Evolutionary conservation across 2,888 invertebrate species (phyloP).

Genomic region (Netelia virgata): DNA sequence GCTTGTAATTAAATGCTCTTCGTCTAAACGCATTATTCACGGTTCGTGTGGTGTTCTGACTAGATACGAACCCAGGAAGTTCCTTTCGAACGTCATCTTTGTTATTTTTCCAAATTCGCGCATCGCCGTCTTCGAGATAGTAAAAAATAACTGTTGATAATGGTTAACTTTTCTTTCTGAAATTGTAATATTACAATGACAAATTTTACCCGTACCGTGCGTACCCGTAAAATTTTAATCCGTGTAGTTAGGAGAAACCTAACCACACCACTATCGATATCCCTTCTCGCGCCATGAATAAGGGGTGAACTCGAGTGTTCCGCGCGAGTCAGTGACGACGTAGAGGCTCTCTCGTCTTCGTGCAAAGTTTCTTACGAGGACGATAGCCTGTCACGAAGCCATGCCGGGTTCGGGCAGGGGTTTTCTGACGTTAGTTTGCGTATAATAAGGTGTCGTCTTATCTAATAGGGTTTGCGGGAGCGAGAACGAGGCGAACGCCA

Average conservation of each 20-base stretch:
- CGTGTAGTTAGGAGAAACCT: conserved; percentile 33
- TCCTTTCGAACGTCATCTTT: conserved; percentile 21
- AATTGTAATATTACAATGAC: not conserved
- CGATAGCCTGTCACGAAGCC: conserved; percentile 59
- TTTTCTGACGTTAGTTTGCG: conserved; percentile 78
- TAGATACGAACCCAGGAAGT: conserved; percentile 11
- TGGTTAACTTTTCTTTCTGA: no score
- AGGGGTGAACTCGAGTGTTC: conserved; percentile 45
- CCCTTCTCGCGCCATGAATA: conserved; percentile 34
- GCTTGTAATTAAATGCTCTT: conserved; percentile 76
- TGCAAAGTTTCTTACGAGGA: conserved; percentile 62
- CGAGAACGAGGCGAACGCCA: conserved; percentile 65
- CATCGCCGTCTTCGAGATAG: not conserved
- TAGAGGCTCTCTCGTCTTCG: conserved; percentile 47
- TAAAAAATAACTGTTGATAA: not conserved
- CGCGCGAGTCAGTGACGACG: conserved; percentile 60
- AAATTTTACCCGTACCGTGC: conserved; percentile 4
- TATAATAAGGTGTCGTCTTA: conserved; percentile 85
- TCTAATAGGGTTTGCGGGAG: conserved; percentile 82
- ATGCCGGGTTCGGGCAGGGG: conserved; percentile 68
- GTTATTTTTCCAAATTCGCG: conserved; percentile 3
- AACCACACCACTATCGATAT: conserved; percentile 41
- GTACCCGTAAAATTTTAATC: not conserved
- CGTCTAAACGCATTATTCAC: conserved; percentile 69
- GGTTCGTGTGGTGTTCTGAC: conserved; percentile 44